These are phyloP conservation scores for Centropristis striata DNA, from an alignment of 2,113 vertebrate species.

Conservation along the genomic window DNA sequence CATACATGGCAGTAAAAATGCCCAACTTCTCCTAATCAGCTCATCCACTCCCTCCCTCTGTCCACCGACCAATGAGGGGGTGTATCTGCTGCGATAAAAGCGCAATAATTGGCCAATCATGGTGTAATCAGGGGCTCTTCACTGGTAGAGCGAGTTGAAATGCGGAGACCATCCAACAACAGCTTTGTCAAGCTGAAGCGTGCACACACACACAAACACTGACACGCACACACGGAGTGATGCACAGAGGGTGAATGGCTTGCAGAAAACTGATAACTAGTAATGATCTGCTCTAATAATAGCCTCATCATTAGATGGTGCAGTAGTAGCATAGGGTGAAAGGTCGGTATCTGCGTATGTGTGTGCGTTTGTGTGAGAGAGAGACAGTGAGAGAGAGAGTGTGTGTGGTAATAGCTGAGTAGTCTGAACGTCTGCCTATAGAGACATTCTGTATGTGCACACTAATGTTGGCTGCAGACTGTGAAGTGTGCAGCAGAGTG, in stretches of 20 bases:
- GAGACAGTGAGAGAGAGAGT: neutral
- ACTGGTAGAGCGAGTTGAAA: slow-evolving; percentile 32
- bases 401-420: neutral
- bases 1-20: slow-evolving; percentile 5
- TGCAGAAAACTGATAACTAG: slow-evolving; percentile 51
- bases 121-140: slow-evolving; percentile 69
- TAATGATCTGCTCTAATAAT: slow-evolving; percentile 66
- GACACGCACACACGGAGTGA: slow-evolving; percentile 14
- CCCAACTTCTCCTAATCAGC: slow-evolving; percentile 29
- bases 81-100: slow-evolving; percentile 51
- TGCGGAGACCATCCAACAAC: slow-evolving; percentile 26
- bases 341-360: slow-evolving; percentile 32
- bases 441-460: neutral
- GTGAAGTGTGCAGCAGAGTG: neutral
- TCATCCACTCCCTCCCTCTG: slow-evolving; percentile 30
- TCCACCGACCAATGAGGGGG: slow-evolving; percentile 14
- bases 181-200: slow-evolving; percentile 24
- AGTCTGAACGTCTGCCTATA: neutral
- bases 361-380: slow-evolving; percentile 6
- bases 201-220: neutral
- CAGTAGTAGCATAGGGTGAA: slow-evolving; percentile 46
- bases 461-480: neutral
- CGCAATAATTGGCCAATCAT: slow-evolving; percentile 67
- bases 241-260: slow-evolving; percentile 31
- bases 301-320: slow-evolving; percentile 50